Base-by-base conservation (phyloP, 1,140 invertebrate genomes). In the Calliphora vicina region DNA sequence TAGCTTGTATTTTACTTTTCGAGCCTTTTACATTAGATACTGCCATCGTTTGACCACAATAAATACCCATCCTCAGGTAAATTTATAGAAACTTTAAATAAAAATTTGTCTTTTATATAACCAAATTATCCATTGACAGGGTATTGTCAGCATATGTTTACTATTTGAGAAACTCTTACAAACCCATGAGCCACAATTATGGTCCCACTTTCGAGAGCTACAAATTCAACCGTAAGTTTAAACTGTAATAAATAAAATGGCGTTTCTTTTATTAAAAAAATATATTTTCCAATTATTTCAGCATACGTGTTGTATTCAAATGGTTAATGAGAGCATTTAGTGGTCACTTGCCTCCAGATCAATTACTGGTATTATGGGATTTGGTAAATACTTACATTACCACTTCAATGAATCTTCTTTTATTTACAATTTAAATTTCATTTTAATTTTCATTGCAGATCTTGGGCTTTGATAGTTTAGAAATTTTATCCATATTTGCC, bases 291-390 rank as follows among this genome's bases (percentile, higher is more conserved):
- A 43, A n/a, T 80, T 27, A 9, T 76, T 45, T 71, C 25, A 90
- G 86, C 0, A 72, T 88, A 27, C 93, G 95, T 86, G 94, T 99
- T 23, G 97, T 97, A 3, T 97, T 99, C 88, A 98, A 98, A 90
- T 99, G 98, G 98, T 90, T 99, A 12, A 98, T 99, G 93, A 92
- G 97, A 84, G 97, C 96, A 1, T 99, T 98, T 89, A 98, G 97
- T 85, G 97, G 98, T 0, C 97, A 98, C 88, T 91, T 99, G 74
- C 95, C 96, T 0, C 97, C 97, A 5, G 97, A 98, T 86, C 97
- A 99, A 90, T 91, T 99, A 0, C 91, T 99, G 0, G 94, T 96
- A 45, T 91, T 99, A 10, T 99, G 97, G 97, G 97, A 99, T 90
- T 91, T 97, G 83, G 89, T 90, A 85, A 80, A 82, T 29, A 6